Base-by-base conservation (phyloP, 2,797 vertebrate species). In the Anguilla obscura region DNA sequence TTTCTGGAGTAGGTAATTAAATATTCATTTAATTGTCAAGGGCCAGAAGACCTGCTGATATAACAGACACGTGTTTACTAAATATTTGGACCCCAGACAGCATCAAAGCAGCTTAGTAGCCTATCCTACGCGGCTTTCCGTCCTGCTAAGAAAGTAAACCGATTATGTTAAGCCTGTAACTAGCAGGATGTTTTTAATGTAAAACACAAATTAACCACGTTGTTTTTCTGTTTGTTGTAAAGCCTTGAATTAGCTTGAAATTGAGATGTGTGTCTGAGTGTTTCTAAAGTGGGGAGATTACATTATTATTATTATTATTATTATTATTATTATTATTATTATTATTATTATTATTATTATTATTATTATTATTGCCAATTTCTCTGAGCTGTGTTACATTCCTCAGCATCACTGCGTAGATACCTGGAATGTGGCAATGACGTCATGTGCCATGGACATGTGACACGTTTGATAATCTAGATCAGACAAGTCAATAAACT, bases 31-130 rank as follows among this genome's bases (percentile, higher is more conserved):
- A 27, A 52, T 40, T 69, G 48, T 7, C 79, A 83, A n/a, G 18
- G 79, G 4, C 45, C 45, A n/a, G 48, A 83, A 50, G 24, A 50
- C 79, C 9, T 36, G 18, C 45, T 83, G 79, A 54, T 21, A 52
- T 40, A 36, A 16, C 52, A 24, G 9, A 27, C 52, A 18, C 18
- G 24, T 48, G 30, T 16, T 24, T 58, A 24, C 27, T 24, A 18
- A 71, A 24, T 30, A 27, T 74, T 30, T 56, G 3, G 30, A 27
- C 86, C 9, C 66, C 80, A 87, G 86, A 86, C 84, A 14, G 89
- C 89, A 90, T 93, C 92, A 93, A 91, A 94, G 92, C 80, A 90
- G 93, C 94, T 95, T 94, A 94, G 85, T 85, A 87, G 90, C 89
- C 90, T 88, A 87, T 90, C 89, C 90, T 88, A 60, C 89, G 30